A percentile compares a stretch with the other conserved stretches of the same genome.
Evolutionary conservation across 1,140 invertebrate genomes (phyloP).

Genomic region (Drosophila watanabei): DNA sequence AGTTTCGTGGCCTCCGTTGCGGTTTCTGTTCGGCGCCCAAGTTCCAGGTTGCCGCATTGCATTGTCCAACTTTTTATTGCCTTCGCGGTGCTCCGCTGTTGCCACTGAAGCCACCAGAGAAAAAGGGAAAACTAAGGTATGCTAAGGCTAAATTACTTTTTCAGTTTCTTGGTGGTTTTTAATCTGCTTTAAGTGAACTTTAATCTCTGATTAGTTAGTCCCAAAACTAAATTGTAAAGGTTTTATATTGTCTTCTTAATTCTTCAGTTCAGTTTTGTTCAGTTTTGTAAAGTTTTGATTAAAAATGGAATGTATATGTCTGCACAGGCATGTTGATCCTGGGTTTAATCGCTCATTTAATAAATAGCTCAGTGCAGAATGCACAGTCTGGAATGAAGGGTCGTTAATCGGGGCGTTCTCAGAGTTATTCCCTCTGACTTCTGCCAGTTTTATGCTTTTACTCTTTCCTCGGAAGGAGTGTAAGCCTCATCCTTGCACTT

Average conservation of each 20-base stretch:
- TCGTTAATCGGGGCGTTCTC: slow-evolving; percentile 13
- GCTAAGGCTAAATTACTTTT: slow-evolving; percentile 13
- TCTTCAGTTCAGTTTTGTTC: too few relatives aligned
- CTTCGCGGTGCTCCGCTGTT: slow-evolving; percentile 25
- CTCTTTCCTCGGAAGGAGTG: slow-evolving; percentile 21
- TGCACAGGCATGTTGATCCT: not conserved
- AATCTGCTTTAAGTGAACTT: slow-evolving; percentile 9
- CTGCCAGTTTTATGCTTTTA: slow-evolving; percentile 44
- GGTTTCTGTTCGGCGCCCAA: slow-evolving; percentile 27
- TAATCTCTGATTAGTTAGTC: not conserved
- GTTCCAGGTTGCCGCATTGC: slow-evolving; percentile 35
- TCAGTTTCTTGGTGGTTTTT: slow-evolving; percentile 1
- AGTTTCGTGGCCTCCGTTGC: slow-evolving; percentile 42
- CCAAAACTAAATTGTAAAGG: not conserved
- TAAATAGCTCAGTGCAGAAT: slow-evolving; percentile 48
- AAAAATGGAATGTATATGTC: not conserved
- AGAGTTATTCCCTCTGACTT: slow-evolving; percentile 39
- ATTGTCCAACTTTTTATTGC: slow-evolving; percentile 50
- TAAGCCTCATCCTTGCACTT: slow-evolving; percentile 1
- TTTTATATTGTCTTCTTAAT: not conserved
- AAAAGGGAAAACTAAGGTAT: slow-evolving; percentile 8
- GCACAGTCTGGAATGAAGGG: not conserved
- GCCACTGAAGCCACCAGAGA: slow-evolving; percentile 6
- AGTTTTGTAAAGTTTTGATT: not conserved
- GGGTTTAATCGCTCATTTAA: slow-evolving; percentile 37